Conservation (phyloP, 1,140 invertebrate species). For the Formica selysi region DNA sequence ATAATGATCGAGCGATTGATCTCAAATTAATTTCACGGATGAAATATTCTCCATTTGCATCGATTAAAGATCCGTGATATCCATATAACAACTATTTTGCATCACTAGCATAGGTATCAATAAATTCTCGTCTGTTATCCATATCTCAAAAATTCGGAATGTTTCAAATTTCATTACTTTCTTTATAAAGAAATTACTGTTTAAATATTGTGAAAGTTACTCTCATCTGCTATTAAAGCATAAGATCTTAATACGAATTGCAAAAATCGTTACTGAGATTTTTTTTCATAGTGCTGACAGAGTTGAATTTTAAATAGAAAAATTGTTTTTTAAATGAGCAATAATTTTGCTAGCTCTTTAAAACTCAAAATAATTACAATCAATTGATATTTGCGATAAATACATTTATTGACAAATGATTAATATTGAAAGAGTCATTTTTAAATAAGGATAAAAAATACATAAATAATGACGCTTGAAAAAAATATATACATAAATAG, state of each 20-base stretch:
- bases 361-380: conserved; percentile 4
- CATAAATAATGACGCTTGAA: neutral
- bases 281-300: neutral
- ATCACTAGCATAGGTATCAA: neutral
- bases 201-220: neutral
- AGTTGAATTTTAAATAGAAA: neutral
- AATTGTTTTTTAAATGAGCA: neutral
- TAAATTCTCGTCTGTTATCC: neutral
- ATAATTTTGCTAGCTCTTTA: neutral
- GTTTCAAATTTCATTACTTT: conserved; percentile 21
- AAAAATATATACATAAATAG: too few species aligned
- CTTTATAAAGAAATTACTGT: too few species aligned
- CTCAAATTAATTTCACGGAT: conserved; percentile 9
- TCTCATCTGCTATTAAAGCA: neutral
- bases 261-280: neutral
- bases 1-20: conserved; percentile 17
- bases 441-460: neutral
- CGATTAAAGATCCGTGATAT: neutral
- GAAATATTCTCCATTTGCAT: conserved; percentile 8
- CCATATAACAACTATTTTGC: neutral
- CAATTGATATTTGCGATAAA: neutral
- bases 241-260: neutral
- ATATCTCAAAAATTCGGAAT: neutral
- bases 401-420: neutral
- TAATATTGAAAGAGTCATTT: neutral